Base-by-base conservation (phyloP, 2,888 invertebrate genomes). In the Campaea margaritaria region DNA sequence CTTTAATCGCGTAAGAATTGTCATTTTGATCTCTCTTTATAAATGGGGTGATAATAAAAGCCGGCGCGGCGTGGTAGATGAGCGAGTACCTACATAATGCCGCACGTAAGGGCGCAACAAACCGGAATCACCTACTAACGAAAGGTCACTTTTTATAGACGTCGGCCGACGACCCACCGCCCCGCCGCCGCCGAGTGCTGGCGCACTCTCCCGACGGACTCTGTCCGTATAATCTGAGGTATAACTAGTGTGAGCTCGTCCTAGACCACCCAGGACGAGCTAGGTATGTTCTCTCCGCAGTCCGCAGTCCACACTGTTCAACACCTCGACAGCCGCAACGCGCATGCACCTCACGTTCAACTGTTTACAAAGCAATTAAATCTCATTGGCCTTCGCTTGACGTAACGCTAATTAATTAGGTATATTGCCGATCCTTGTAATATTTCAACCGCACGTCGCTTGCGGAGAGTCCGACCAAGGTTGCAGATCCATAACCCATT, bases 71-170 rank as follows among this genome's bases (percentile, higher is more conserved):
- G 10, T 31, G 31, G 8, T 31, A 31, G 10, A 31, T 31, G 36
- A 36, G 12, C 36, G 12, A 12, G 36, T 12, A 36, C 11, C n/a
- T n/a, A n/a, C n/a, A n/a, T 3, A 36, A 36, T n/a, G 36, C 10
- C 36, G 12, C 36, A 36, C 36, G 36, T 36, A 36, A 36, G 36
- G 36, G 39, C 39, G 39, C 8, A 39, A 8, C 39, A 14, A 13
- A 39, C 39, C 39, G 39, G 39, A 39, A 39, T 39, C 9, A 7
- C 14, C 39, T 14, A 13, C 13, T 13, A 39, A 13, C 39, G 39
- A 39, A 39, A 39, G 39, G 39, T 39, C 39, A 36, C 36, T 31
- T 31, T 31, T 31, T 31, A 31, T 31, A 31, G 31, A 31, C 31
- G 31, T 31, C 9, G 31, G 31, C 10, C 31, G 31, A 1, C 31